Evolutionary conservation across 2,888 invertebrate species (phyloP).

Genomic region (Buathra laborator): DNA sequence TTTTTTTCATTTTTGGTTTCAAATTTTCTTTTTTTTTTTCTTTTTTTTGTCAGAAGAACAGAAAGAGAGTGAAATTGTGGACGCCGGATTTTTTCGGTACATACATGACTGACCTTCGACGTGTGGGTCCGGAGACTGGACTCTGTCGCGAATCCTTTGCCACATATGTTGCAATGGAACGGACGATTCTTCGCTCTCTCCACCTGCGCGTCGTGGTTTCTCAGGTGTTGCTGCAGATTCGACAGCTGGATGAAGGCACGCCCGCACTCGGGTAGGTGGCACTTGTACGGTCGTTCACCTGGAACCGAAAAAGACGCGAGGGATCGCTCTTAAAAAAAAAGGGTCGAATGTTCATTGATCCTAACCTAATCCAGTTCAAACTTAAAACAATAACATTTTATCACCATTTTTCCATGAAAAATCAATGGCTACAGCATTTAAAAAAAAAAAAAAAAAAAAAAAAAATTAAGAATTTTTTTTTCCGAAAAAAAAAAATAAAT

Average conservation of each 20-base stretch:
- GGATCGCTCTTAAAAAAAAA: constrained; percentile 42
- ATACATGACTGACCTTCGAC: constrained; percentile 96
- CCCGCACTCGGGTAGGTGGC: constrained; percentile 97
- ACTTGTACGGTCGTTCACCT: constrained; percentile 99
- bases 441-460: background rate
- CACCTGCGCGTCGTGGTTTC: constrained; percentile 98
- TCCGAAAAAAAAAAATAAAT: no score
- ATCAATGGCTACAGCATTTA: background rate
- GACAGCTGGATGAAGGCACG: constrained; percentile 98
- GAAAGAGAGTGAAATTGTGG: constrained; percentile 75
- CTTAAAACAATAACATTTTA: background rate
- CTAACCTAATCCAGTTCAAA: constrained; percentile 18
- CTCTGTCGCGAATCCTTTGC: constrained; percentile 98
- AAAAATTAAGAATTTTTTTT: background rate
- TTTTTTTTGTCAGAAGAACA: constrained; percentile 61
- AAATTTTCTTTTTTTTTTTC: constrained; percentile 24
- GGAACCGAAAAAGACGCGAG: constrained; percentile 80
- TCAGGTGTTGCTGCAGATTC: constrained; percentile 97
- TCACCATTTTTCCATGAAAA: background rate
- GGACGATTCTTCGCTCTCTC: constrained; percentile 97
- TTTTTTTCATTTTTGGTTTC: constrained; percentile 10
- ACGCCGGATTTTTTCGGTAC: constrained; percentile 86
- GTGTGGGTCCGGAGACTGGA: constrained; percentile 98
- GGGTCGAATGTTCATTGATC: constrained; percentile 41
- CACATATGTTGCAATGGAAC: constrained; percentile 98